These are phyloP conservation scores for Himantopus leucocephalus DNA, from an alignment of 2,113 vertebrate genomes.

Conservation along the genomic window DNA sequence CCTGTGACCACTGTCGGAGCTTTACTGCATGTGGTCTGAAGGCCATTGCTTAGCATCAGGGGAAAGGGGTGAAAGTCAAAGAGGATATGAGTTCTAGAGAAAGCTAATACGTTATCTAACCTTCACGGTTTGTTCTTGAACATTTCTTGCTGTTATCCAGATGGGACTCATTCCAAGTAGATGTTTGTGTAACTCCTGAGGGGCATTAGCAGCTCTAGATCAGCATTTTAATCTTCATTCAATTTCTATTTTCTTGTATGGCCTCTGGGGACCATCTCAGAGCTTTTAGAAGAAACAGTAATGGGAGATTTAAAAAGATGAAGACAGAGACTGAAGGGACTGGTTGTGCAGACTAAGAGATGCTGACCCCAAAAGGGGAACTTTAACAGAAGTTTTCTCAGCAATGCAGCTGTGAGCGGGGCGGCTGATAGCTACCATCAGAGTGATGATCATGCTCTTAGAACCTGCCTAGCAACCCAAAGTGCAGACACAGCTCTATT, in stretches of 20 bases:
- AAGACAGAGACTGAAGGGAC: neutral
- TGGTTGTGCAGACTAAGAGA: neutral
- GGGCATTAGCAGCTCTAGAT: slow-evolving; percentile 22
- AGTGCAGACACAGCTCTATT: neutral
- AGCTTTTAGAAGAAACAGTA: neutral
- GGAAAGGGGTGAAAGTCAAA: neutral
- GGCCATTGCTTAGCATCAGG: neutral
- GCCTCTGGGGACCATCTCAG: neutral
- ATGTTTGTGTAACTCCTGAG: slow-evolving; percentile 36
- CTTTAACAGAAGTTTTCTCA: neutral
- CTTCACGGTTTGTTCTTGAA: neutral
- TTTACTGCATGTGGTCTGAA: neutral
- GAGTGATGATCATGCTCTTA: neutral
- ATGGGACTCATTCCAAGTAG: slow-evolving; percentile 22
- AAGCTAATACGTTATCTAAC: neutral
- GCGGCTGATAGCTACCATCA: neutral
- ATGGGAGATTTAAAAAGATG: neutral
- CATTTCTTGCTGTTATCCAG: slow-evolving; percentile 6
- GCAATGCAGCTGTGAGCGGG: neutral
- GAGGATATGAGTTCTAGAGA: neutral
- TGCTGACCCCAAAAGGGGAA: neutral
- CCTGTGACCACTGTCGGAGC: accelerated
- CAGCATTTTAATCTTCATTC: slow-evolving; percentile 53
- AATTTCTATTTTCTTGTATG: neutral
- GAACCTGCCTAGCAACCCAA: neutral